These are phyloP conservation scores for Lasioglossum marginatum DNA, from an alignment of 2,888 invertebrate genomes.

Conservation along the genomic window DNA sequence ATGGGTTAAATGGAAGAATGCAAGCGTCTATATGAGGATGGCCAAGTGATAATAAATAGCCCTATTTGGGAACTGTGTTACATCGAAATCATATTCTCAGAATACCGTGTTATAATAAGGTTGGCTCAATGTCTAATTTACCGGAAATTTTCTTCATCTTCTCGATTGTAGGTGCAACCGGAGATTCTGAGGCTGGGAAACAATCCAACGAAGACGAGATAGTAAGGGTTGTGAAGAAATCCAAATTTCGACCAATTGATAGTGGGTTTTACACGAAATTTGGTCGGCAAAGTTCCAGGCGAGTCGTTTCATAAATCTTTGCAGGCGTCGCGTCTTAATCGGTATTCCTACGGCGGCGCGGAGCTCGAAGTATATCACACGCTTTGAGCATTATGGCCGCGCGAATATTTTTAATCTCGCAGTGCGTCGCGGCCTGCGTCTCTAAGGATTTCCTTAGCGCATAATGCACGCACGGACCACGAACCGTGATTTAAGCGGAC, in stretches of 20 bases:
- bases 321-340: conserved; percentile 31
- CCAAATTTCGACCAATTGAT: neutral
- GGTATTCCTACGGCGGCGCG: conserved; percentile 34
- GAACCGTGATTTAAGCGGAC: conserved; percentile 47
- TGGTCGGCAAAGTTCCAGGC: neutral
- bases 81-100: no score
- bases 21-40: no score
- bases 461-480: conserved; percentile 34
- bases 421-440: conserved; percentile 23
- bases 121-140: no score
- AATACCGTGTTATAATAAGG: no score
- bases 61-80: no score
- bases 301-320: neutral
- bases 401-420: conserved; percentile 46
- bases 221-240: neutral
- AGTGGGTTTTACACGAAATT: neutral
- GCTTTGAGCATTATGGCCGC: conserved; percentile 30
- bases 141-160: no score
- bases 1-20: no score
- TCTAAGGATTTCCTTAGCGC: conserved; percentile 25
- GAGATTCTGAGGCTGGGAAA: no score
- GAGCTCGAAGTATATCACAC: conserved; percentile 27
- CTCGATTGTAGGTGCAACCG: no score
- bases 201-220: no score
- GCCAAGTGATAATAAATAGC: no score